Conservation (phyloP, 2,888 invertebrate genomes). For the Peribatodes rhomboidaria region DNA sequence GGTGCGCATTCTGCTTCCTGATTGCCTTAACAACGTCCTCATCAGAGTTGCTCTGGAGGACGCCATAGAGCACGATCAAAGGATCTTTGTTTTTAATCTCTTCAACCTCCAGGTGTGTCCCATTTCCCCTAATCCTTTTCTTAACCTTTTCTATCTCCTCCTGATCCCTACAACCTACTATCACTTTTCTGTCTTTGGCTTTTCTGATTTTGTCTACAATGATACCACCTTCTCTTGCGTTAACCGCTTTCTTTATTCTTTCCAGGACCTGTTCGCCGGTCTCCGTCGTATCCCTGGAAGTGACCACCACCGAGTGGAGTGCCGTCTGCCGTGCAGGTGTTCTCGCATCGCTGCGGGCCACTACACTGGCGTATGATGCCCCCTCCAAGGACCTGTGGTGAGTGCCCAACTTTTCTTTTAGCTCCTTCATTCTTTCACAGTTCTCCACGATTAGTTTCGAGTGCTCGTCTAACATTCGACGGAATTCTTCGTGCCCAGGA, state of each 20-base stretch:
- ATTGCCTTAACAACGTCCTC: conserved; percentile 19
- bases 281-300: neutral
- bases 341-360: too few relatives aligned
- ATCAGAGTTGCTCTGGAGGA: conserved; percentile 9
- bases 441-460: neutral
- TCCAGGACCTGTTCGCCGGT: conserved; percentile 19
- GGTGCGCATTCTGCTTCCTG: conserved; percentile 3
- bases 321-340: neutral
- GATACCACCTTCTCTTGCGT: conserved; percentile 24
- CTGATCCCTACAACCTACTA: conserved; percentile 13
- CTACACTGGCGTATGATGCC: neutral
- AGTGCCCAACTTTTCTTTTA: neutral
- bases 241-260: conserved; percentile 17
- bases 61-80: neutral
- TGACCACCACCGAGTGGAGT: conserved; percentile 20
- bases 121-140: conserved; percentile 1
- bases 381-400: too few relatives aligned
- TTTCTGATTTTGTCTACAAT: conserved; percentile 16
- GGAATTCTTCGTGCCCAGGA: too few relatives aligned
- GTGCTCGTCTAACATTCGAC: conserved; percentile 36
- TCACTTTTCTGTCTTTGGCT: conserved; percentile 25
- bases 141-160: conserved; percentile 12
- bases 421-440: neutral
- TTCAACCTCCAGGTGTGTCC: neutral
- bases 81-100: conserved; percentile 11